Evolutionary conservation across 2,888 invertebrate species (phyloP).

Genomic region (Brachypalpus laphriformis): DNA sequence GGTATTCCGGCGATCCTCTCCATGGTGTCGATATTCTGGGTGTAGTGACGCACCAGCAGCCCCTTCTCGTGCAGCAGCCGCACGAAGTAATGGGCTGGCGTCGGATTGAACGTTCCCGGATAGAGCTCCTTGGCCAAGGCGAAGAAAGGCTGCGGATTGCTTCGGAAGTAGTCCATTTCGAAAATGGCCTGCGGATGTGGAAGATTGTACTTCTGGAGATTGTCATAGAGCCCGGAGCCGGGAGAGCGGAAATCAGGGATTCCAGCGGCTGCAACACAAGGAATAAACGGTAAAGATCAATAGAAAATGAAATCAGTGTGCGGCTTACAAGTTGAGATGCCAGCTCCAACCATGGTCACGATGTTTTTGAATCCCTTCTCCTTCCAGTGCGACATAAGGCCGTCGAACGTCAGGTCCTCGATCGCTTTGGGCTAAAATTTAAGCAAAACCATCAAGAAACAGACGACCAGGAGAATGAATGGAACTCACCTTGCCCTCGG

Average conservation of each 20-base stretch:
- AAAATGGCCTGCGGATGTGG: constrained; percentile 97
- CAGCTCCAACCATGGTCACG: constrained; percentile 97
- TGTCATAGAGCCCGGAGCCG: constrained; percentile 95
- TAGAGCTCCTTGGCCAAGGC: constrained; percentile 94
- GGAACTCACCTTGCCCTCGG: constrained; percentile 70
- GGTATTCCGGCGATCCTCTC: constrained; percentile 94
- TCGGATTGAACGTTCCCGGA: constrained; percentile 94
- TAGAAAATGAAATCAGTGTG: background rate
- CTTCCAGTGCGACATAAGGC: constrained; percentile 91
- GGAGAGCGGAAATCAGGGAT: constrained; percentile 98
- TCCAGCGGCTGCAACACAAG: constrained; percentile 84
- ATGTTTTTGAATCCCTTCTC: constrained; percentile 91
- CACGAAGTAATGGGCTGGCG: constrained; percentile 95
- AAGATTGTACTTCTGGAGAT: constrained; percentile 94
- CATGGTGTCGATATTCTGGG: constrained; percentile 96
- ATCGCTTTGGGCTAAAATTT: constrained; percentile 84
- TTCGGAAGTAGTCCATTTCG: constrained; percentile 92
- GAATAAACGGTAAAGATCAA: constrained; percentile 13
- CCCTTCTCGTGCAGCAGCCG: constrained; percentile 93
- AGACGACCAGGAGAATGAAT: too few species aligned
- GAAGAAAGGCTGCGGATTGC: constrained; percentile 96
- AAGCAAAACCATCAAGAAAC: constrained; percentile 4
- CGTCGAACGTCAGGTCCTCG: constrained; percentile 89
- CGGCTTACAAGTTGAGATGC: constrained; percentile 96
- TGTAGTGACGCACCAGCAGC: constrained; percentile 89